Base-by-base conservation (phyloP, 2,113 vertebrate genomes). In the Alectura lathami region DNA sequence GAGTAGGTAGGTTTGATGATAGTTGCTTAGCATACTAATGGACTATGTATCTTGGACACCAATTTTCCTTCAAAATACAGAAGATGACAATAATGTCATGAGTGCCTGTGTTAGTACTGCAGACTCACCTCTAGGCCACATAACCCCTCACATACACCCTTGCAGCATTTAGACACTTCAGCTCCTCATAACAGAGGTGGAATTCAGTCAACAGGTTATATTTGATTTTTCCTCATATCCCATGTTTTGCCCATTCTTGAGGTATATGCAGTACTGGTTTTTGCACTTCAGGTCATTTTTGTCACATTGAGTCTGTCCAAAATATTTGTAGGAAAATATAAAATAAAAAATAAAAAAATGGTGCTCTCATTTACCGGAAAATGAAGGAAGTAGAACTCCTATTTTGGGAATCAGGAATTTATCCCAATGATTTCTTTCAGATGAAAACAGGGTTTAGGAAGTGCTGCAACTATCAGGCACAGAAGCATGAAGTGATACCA, bases 11-110 rank as follows among this genome's bases (percentile, higher is more conserved):
- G 8, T 17, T 77, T 82, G 47, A 11, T 73, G 53, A 45, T 72
- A 57, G 7, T 57, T 6, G 5, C 9, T 72, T 72, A 50, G 11
- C 24, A 45, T 26, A 56, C 8, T 16, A 24, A 56, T 23, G 13
- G 9, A 36, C 9, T 36, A 23, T 0, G 0, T 45, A 36, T n/a
- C 67, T 51, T 40, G 30, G 36, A 29, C 43, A 50, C 38, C 2
- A n/a, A 3, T 26, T 45, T 8, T 43, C 10, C 43, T 56, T 82
- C 32, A 78, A 40, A 38, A 47, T 11, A 51, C 7, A 73, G n/a
- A 60, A 38, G 5, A 4, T 26, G 60, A 50, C 22, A 73, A 36
- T 18, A 86, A n/a, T n/a, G 34, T 7, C 47, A 23, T 21, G 10
- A 36, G 3, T 36, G 29, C 8, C 32, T 45, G 20, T 63, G 17